phyloP scores from a whole-genome alignment of 64 coral and sea anemone species.

The Stichodactyla helianthus region DNA sequence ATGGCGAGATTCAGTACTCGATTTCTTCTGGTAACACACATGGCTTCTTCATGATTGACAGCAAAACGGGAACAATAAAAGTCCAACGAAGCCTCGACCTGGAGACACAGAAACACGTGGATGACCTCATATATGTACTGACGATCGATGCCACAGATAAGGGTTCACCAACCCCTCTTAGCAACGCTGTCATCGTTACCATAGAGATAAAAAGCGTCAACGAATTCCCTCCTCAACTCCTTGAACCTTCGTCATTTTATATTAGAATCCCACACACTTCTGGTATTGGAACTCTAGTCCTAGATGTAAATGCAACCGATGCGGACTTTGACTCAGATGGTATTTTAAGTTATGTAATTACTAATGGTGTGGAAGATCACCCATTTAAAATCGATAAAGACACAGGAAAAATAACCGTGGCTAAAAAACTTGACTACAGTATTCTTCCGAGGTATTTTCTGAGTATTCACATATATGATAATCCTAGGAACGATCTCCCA shows the following conservation, averaged over 20 bases:
- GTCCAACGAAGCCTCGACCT: conserved; percentile 53
- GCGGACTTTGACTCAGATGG: conserved; percentile 71
- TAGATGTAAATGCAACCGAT: conserved; percentile 48
- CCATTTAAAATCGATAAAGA: conserved; percentile 50
- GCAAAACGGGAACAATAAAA: conserved; percentile 36
- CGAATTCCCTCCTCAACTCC: conserved; percentile 57
- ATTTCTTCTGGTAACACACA: conserved; percentile 62
- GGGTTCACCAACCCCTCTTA: conserved; percentile 47
- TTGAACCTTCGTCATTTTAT: conserved; percentile 25
- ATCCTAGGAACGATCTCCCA: conserved; percentile 13
- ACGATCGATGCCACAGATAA: conserved; percentile 45
- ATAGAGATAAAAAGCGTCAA: conserved; percentile 63
- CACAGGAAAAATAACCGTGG: conserved; percentile 47
- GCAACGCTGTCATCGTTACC: conserved; percentile 30
- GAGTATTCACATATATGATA: conserved; percentile 33
- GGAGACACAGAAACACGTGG: conserved; percentile 64
- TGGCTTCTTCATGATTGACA: conserved; percentile 51
- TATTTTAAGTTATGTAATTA: conserved; percentile 32
- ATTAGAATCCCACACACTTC: conserved; percentile 38
- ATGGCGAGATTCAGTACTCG: conserved; percentile 52
- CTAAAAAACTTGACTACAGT: conserved; percentile 40
- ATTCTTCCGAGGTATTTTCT: conserved; percentile 43
- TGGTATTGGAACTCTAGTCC: conserved; percentile 22
- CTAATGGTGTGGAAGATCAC: conserved; percentile 37
- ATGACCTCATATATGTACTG: conserved; percentile 56